These are phyloP conservation scores for Cyanistes caeruleus DNA, from an alignment of 2,113 vertebrate species.

Conservation along the genomic window DNA sequence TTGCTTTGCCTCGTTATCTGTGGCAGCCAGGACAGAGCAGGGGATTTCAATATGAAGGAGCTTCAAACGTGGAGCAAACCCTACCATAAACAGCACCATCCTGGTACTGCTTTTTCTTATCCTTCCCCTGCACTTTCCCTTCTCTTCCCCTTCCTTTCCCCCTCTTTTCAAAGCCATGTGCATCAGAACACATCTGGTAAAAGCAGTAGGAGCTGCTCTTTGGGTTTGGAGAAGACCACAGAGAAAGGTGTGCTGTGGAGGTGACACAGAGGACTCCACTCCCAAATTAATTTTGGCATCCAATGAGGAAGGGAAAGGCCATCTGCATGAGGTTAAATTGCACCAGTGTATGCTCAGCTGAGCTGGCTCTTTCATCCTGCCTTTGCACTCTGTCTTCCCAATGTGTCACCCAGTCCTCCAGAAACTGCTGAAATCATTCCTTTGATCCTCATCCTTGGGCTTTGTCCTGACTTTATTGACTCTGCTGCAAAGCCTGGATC, in stretches of 20 bases:
- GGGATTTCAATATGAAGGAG: not conserved
- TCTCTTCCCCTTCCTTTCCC: fast-evolving
- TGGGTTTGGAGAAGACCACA: not conserved
- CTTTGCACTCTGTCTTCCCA: not conserved
- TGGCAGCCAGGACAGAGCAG: not conserved
- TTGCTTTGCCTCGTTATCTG: not conserved
- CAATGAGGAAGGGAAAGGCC: not conserved
- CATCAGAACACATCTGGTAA: not conserved
- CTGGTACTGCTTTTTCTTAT: not conserved
- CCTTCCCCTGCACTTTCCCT: not conserved
- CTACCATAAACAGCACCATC: not conserved
- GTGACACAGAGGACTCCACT: not conserved
- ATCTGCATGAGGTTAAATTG: not conserved
- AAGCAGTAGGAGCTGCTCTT: not conserved
- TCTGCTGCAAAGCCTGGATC: not conserved
- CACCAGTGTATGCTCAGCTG: not conserved
- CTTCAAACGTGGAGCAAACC: not conserved
- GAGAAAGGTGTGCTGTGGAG: not conserved
- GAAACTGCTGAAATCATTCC: not conserved
- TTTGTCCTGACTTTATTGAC: not conserved
- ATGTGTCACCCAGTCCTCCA: not conserved
- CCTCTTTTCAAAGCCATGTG: not conserved
- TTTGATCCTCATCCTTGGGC: not conserved
- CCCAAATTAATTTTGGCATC: not conserved
- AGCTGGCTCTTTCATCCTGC: not conserved